Conservation (phyloP, 2,797 vertebrate genomes). For the Melanotaenia nigrans region DNA sequence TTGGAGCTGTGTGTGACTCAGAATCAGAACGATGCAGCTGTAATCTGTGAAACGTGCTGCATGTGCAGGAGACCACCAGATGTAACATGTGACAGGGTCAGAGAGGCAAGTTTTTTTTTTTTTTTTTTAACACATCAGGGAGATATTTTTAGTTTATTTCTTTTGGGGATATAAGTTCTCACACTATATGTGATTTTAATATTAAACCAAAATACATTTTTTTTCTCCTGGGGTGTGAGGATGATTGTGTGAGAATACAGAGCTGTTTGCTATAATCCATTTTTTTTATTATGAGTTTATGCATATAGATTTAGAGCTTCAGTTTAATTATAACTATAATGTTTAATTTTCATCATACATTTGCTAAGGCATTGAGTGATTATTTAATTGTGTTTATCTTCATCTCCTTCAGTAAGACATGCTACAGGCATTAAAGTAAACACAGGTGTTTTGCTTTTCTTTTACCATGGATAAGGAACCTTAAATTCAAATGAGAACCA, state of each 20-base stretch:
- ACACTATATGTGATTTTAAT: background rate
- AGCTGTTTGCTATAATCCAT: background rate
- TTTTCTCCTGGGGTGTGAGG: background rate
- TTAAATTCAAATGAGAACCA: slow-evolving; percentile 5
- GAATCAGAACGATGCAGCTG: slow-evolving; percentile 43
- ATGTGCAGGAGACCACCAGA: slow-evolving; percentile 49
- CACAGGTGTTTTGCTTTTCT: slow-evolving; percentile 25
- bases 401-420: slow-evolving; percentile 23
- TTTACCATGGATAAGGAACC: slow-evolving; percentile 16
- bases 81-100: slow-evolving; percentile 46
- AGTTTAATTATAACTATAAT: background rate
- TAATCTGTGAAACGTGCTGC: slow-evolving; percentile 72
- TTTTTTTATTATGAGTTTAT: background rate
- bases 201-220: background rate
- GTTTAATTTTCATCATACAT: slow-evolving; percentile 27
- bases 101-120: slow-evolving; percentile 7
- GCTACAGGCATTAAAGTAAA: slow-evolving; percentile 20
- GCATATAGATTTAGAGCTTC: background rate
- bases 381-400: slow-evolving; percentile 19
- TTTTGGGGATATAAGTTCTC: slow-evolving; percentile 11
- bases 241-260: background rate
- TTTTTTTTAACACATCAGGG: background rate
- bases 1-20: slow-evolving; percentile 50
- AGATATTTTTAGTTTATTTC: slow-evolving; percentile 22
- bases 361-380: slow-evolving; percentile 22